Conservation (phyloP, 2,888 invertebrate genomes). For the Lottia scabra region DNA sequence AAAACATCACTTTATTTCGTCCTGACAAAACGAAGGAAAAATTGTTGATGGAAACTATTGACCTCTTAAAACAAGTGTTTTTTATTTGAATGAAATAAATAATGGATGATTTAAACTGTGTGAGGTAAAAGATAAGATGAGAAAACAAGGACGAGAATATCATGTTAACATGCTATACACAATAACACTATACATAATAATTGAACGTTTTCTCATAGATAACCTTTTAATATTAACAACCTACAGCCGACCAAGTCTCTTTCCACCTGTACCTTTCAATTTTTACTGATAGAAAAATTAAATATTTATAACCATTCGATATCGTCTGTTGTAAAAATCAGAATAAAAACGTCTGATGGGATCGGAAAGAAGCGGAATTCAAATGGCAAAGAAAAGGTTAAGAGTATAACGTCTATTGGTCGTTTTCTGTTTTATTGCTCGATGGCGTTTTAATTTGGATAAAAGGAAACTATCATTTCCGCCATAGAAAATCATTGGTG, state of each 20-base stretch:
- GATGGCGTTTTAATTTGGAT: constrained; percentile 9
- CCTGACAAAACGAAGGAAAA: too few species aligned
- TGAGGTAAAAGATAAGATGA: too few species aligned
- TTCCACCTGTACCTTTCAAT: constrained; percentile 19
- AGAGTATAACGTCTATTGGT: background rate
- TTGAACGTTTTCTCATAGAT: background rate
- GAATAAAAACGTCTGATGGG: constrained; percentile 1
- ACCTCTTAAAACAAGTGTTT: too few species aligned
- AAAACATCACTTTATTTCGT: too few species aligned
- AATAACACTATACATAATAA: too few species aligned
- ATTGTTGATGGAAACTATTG: too few species aligned
- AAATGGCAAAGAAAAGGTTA: constrained; percentile 23
- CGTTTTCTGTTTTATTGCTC: background rate
- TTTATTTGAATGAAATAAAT: too few species aligned
- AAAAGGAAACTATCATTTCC: constrained; percentile 23
- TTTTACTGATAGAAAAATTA: constrained; percentile 24
- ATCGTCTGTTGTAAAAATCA: constrained; percentile 6
- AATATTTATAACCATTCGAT: constrained; percentile 19
- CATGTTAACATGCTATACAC: too few species aligned
- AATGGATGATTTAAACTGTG: too few species aligned
- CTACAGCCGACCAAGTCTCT: background rate
- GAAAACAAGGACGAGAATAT: too few species aligned
- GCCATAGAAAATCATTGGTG: constrained; percentile 3
- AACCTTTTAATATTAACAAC: background rate
- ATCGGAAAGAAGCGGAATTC: constrained; percentile 12